Base-by-base conservation (phyloP, 2,113 vertebrate species). In the Tachysurus fulvidraco region DNA sequence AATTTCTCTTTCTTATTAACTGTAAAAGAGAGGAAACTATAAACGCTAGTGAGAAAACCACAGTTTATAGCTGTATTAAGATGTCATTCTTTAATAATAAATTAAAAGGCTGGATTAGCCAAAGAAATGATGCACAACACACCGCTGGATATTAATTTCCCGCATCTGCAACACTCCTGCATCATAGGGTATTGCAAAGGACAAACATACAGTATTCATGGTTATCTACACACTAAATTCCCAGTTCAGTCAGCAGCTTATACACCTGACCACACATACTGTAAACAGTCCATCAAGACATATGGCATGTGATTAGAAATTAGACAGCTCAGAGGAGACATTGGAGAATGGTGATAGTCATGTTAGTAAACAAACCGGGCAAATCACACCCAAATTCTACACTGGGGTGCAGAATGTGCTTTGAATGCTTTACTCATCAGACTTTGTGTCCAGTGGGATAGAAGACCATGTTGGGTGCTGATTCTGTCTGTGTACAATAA, bases 301-400 rank as follows among this genome's bases (percentile, higher is more conserved):
- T 55, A 76, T 0, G 23, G 12, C 13, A n/a, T 76, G 46, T 54
- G 74, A 77, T 17, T 50, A 57, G 14, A 80, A 60, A 80, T 14
- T 23, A 8, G 55, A 5, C 17, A 80, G 55, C 16, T 52, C 14
- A 78, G 28, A 55, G 1, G 1, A 25, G n/a, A 55, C 25, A 4
- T 30, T 55, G 14, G 4, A 30, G 54, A 80, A 80, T 41, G 11
- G 30, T 59, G 19, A 23, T 55, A 9, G 36, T 80, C 55, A 59
- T 41, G 17, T 2, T 59, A 80, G 30, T 59, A 59, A 80, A 80
- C 17, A 80, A 23, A 59, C 28, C 3, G 12, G 55, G 30, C 55
- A 36, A 44, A 81, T 44, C 55, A 59, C 55, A 81, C 19, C 55
- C 21, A 60, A 23, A 81, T 81, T 81, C 78, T 60, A 81, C 55